Evolutionary conservation across 2,888 invertebrate species (phyloP).

Genomic region (Miltochrista miniata): DNA sequence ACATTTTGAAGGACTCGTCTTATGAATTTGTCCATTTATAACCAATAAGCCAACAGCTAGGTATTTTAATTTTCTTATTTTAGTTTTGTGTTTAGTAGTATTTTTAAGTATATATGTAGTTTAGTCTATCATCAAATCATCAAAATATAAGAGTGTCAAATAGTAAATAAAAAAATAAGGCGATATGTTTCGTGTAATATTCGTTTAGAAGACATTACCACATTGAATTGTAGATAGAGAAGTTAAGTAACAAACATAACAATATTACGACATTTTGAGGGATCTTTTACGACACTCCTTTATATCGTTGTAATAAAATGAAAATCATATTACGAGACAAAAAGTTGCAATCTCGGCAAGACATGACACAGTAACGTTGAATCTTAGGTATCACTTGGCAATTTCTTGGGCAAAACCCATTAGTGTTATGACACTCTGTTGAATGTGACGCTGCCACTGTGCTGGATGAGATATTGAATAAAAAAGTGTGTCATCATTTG

Average conservation of each 20-base stretch:
- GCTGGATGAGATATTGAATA: slow-evolving; percentile 32
- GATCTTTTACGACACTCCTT: slow-evolving; percentile 47
- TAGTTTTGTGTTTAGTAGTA: no score
- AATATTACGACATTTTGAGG: slow-evolving; percentile 45
- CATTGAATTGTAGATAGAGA: slow-evolving; percentile 22
- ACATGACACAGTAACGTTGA: slow-evolving; percentile 44
- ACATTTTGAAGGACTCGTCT: no score
- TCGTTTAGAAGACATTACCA: no score
- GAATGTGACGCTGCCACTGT: slow-evolving; percentile 11
- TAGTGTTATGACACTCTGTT: slow-evolving; percentile 56
- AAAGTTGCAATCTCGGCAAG: slow-evolving; percentile 48
- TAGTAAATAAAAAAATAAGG: no score
- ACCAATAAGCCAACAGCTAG: no score
- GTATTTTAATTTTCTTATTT: no score
- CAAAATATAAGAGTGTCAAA: no score
- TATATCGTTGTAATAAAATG: slow-evolving; percentile 51
- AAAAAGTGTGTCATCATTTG: no score
- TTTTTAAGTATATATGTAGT: no score
- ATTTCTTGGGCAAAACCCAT: slow-evolving; percentile 61
- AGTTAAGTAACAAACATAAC: slow-evolving; percentile 30
- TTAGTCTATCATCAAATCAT: no score
- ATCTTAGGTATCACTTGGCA: slow-evolving; percentile 52
- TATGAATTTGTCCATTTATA: no score
- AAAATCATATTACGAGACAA: slow-evolving; percentile 36
- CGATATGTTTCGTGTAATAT: no score